Base-by-base conservation (phyloP, 35 echinoderm and acorn worm genomes). In the Strongylocentrotus purpuratus region DNA sequence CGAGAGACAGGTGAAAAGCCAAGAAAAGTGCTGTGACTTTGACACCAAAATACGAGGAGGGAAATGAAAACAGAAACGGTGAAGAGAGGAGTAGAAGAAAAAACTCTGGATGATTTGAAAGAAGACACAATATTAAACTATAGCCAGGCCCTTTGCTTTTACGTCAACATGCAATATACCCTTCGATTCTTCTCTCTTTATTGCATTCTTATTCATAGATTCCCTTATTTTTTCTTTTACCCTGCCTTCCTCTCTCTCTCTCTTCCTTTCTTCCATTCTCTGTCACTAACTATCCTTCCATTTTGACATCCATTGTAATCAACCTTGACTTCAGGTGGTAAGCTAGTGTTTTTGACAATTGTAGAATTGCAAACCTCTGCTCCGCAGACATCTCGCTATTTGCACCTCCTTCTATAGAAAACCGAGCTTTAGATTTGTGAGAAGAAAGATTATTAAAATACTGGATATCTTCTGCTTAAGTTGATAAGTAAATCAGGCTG, bases 11-110 rank as follows among this genome's bases (percentile, higher is more conserved):
- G 87, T 89, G 87, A 89, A 89, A 89, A 89, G 87, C 87, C 25
- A 31, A 45, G 33, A 78, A 89, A 89, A 89, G 87, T 89, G 33
- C 87, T 89, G 87, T 89, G 87, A 89, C 87, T 89, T 89, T 89
- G 87, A 33, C 87, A 46, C 87, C 45, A 45, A 89, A 32, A 41
- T 45, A 89, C 12, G n/a, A 89, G 87, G 33, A 25, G 31, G 0
- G 87, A 33, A 89, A 89, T 0, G 1, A 45, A 22, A 89, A 89
- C 15, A 89, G 45, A 7, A 46, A 46, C 14, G 87, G 18, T 46
- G 7, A 45, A 9, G 9, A 41, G 45, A 89, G n/a, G 45, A 89
- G 45, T 33, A 20, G 87, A 20, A 89, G 33, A 89, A 46, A 35
- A 45, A 45, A 35, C 86, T 28, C 20, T 5, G 9, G 5, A 31